These are phyloP conservation scores for Drosophila borborema DNA, from an alignment of 2,888 invertebrate species.

Conservation along the genomic window DNA sequence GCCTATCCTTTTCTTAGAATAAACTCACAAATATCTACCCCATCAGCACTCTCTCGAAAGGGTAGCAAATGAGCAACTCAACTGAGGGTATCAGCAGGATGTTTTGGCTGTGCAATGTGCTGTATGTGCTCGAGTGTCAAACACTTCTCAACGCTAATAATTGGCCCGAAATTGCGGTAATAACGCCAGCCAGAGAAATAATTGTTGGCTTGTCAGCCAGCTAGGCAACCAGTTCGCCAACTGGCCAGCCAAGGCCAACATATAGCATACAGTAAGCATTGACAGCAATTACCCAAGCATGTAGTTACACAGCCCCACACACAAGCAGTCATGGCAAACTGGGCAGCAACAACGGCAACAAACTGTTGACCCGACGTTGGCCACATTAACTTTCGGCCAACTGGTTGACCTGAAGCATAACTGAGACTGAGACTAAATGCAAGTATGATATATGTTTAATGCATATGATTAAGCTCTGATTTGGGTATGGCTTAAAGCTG, in stretches of 20 bases:
- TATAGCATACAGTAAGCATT: conserved; percentile 30
- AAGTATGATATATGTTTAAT: conserved; percentile 4
- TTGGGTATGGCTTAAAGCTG: neutral
- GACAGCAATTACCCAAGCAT: conserved; percentile 55
- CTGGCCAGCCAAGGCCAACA: conserved; percentile 1
- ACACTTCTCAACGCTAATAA: conserved; percentile 59
- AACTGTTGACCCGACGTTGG: conserved; percentile 47
- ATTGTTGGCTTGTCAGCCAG: conserved; percentile 48
- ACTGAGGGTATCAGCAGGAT: neutral
- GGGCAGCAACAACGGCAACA: conserved; percentile 17
- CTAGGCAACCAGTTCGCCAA: conserved; percentile 8
- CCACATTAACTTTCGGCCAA: conserved; percentile 21
- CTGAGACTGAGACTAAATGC: neutral
- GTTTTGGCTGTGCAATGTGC: neutral
- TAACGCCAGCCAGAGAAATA: conserved; percentile 63
- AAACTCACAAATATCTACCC: neutral
- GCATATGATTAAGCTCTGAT: conserved; percentile 10
- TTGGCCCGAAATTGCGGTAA: conserved; percentile 60
- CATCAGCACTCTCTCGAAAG: neutral
- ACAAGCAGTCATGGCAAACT: conserved; percentile 33
- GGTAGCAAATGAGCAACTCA: conserved; percentile 11
- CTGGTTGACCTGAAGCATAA: neutral
- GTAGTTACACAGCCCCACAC: conserved; percentile 22
- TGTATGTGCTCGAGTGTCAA: conserved; percentile 25
- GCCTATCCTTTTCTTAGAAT: neutral